Base-by-base conservation (phyloP, 2,888 invertebrate species). In the Stenodera caucasica region DNA sequence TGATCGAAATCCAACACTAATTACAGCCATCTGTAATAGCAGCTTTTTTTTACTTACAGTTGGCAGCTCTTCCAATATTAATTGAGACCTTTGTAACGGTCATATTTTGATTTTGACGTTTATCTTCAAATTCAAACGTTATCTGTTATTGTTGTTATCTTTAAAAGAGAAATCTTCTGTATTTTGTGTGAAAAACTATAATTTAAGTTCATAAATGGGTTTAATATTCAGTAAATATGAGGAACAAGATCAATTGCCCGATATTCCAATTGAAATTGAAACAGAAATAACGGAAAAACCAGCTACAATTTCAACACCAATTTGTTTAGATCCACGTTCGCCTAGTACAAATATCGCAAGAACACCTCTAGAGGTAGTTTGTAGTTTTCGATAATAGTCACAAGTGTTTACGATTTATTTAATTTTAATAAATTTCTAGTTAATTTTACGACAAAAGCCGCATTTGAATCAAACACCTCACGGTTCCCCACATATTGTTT, bases 331-430 rank as follows among this genome's bases (percentile, higher is more conserved):
- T 80, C 86, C 86, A 57, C 81, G 86, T 72, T 87, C 86, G 58
- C 86, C 86, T 29, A 86, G 84, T 74, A 81, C 82, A 55, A 83
- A 85, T 75, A 84, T 87, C 67, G 75, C 81, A 60, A 78, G 87
- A 61, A 87, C 86, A 53, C 86, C 86, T 45, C 77, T 87, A 67
- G 83, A 86, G 80, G 86, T 86, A 81, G 74, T 72, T n/a, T n/a
- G n/a, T n/a, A n/a, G n/a, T n/a, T n/a, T 29, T 23, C 14, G 5
- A 49, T 53, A 29, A 15, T 49, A 35, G 32, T 30, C 23, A 57
- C 51, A 21, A 26, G 2, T 5, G 26, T 26, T 26, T 32, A 26
- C 33, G 14, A 37, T 49, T 50, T 49, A 6, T 54, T 35, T 55
- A 53, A 37, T 68, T 66, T 55, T 51, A n/a, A 32, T 29, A n/a